Base-by-base conservation (phyloP, 2,113 vertebrate genomes). In the Lampris incognitus region DNA sequence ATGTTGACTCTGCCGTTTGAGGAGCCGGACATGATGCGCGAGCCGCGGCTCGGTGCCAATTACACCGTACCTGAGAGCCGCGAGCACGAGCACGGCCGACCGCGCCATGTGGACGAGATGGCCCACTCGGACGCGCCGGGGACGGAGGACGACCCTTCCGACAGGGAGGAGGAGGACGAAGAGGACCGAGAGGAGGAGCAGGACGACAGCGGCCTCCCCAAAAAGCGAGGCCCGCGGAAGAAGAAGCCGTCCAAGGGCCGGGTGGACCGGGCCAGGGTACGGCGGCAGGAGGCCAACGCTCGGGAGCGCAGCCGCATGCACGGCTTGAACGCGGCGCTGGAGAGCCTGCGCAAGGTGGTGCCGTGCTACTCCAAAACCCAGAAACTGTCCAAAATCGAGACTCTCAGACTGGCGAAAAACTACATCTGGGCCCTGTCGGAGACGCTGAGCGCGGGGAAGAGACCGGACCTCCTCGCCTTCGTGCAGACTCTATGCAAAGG, bases 401-500 rank as follows among this genome's bases (percentile, higher is more conserved):
- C 98, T 41, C 93, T 99, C 66, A 96, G 98, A 84, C 93, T 99
- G 82, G 98, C 98, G 57, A 99, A 99, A 90, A 99, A 99, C 88
- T 99, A 99, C 91, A 99, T 99, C 91, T 99, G 98, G 97, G 98
- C 98, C 89, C 95, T 99, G 87, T 97, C 98, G 2, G 98, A 99
- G 94, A 99, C 98, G 55, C 94, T 99, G 81, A 95, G 97, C 79
- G 96, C 97, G 5, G 98, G 98, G 74, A 99, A 99, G 90, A 95
- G 96, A 91, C 98, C 98, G 0, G 98, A 99, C 85, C 95, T 99
- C 69, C 96, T 99, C 80, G 95, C 97, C 2, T 99, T 99, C 56
- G 98, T 99, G 57, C 97, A 99, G 92, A 99, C 97, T 92, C 93
- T 99, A 89, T 99, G 98, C 92, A 99, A 99, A 93, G 98, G 98